These are phyloP conservation scores for Hesperia comma DNA, from an alignment of 2,888 invertebrate genomes.

Conservation along the genomic window DNA sequence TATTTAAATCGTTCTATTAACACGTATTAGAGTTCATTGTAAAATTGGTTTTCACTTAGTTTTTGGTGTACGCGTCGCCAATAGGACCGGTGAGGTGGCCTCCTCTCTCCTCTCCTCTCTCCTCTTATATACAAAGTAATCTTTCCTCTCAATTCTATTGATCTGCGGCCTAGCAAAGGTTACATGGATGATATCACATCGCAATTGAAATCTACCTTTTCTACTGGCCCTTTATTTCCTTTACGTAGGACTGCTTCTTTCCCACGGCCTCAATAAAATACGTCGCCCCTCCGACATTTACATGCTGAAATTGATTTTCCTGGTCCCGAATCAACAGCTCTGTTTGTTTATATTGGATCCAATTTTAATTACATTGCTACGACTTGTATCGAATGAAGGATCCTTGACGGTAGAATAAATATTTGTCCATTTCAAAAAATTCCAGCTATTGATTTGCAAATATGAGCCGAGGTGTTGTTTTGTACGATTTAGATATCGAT, in stretches of 20 bases:
- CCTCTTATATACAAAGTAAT: too few species aligned
- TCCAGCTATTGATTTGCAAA: conserved; percentile 1
- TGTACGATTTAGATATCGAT: neutral
- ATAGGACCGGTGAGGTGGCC: too few species aligned
- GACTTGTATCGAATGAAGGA: conserved; percentile 22
- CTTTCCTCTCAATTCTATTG: neutral
- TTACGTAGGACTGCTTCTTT: conserved; percentile 10
- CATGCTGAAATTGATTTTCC: conserved; percentile 21
- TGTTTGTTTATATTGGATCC: conserved; percentile 23
- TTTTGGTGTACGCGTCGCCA: too few species aligned
- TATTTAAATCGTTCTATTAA: too few species aligned
- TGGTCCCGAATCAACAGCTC: conserved; percentile 14
- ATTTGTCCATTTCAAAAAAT: conserved; percentile 1
- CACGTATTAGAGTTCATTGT: too few species aligned
- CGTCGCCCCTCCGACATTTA: conserved; percentile 17
- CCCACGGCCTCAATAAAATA: conserved; percentile 18
- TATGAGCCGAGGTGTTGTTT: neutral
- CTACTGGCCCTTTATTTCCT: neutral
- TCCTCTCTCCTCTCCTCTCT: too few species aligned
- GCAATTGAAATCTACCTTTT: conserved; percentile 1
- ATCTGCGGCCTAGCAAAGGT: conserved; percentile 5
- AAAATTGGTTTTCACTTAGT: too few species aligned
- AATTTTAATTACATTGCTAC: conserved; percentile 25
- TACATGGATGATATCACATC: conserved; percentile 7
- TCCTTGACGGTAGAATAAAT: conserved; percentile 7